Evolutionary conservation across 2,113 vertebrate species (phyloP), one percentile per base, ranked within the genome.

Genomic region (Ceratotherium simum): DNA sequence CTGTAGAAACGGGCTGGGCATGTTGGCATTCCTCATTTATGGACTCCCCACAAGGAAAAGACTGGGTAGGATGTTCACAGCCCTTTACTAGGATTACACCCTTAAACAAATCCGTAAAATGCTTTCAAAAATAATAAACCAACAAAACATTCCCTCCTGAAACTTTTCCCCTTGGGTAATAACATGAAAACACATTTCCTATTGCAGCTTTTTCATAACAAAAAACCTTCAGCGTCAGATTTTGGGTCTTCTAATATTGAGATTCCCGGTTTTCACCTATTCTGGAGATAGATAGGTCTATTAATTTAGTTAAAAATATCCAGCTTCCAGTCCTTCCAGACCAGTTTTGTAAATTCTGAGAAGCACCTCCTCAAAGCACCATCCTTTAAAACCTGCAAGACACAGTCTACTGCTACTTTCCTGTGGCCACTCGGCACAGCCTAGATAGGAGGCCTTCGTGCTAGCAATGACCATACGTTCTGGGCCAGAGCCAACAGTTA

Each of bases 91-190:
- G 39, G 6, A 88, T 46, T 72, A 73, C 3, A 27, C 3, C 31
- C 64, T 64, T 51, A 73, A 51, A 72, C 36, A 79, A 94, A 80
- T 21, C 31, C 25, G 42, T n/a, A 90, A 69, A 64, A 70, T 87
- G 70, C 84, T 54, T 69, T 69, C 80, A 92, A 69, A 92, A 95
- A 82, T 70, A 70, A 84, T 67, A 85, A 93, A 86, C n/a, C 91
- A 65, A 85, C 33, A 76, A 86, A 91, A 80, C 1, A 92, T 21
- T 51, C 33, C 9, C 33, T 87, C 33, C n/a, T 73, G 64, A 91
- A 95, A 87, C 8, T 58, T 82, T 65, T 36, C 70, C 65, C 75
- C 48, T 79, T 64, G 76, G 16, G 33, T 27, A 21, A 96, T 81
- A 23, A 88, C 29, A 87, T 16, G 29, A 85, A 81, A 89, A 93